These are phyloP conservation scores for Phaethon lepturus DNA, from an alignment of 2,113 vertebrate species.

Conservation along the genomic window DNA sequence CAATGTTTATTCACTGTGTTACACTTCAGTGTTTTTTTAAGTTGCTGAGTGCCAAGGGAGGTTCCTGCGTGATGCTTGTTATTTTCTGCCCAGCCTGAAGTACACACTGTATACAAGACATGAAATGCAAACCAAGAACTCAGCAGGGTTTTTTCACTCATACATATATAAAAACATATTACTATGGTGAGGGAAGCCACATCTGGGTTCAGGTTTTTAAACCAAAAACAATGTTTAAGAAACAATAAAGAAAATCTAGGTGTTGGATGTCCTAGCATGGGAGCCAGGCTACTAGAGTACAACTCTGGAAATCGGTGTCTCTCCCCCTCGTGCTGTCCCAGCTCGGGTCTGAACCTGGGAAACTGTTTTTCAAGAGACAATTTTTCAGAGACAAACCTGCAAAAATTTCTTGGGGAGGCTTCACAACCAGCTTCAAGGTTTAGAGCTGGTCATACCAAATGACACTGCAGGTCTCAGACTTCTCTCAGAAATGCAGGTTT, in stretches of 20 bases:
- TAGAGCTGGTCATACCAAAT: neutral
- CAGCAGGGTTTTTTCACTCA: neutral
- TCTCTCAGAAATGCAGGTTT: neutral
- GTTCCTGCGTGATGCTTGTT: neutral
- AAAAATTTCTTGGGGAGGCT: neutral
- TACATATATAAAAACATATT: neutral
- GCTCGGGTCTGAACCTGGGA: neutral
- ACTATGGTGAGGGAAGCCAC: neutral
- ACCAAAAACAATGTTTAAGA: neutral
- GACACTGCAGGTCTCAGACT: neutral
- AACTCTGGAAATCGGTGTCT: neutral
- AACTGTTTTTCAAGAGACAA: neutral
- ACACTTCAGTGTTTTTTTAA: neutral
- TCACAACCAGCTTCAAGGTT: neutral
- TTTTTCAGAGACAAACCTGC: neutral
- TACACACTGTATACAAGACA: neutral
- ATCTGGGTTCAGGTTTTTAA: neutral
- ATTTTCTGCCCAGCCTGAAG: neutral
- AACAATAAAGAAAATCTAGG: neutral
- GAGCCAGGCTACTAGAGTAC: neutral
- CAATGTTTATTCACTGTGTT: neutral
- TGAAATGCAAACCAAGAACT: neutral
- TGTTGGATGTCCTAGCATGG: neutral
- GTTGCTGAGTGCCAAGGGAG: neutral
- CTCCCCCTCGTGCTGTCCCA: neutral